Base-by-base conservation (phyloP, 2,888 invertebrate species). In the Sminthurides aquaticus region DNA sequence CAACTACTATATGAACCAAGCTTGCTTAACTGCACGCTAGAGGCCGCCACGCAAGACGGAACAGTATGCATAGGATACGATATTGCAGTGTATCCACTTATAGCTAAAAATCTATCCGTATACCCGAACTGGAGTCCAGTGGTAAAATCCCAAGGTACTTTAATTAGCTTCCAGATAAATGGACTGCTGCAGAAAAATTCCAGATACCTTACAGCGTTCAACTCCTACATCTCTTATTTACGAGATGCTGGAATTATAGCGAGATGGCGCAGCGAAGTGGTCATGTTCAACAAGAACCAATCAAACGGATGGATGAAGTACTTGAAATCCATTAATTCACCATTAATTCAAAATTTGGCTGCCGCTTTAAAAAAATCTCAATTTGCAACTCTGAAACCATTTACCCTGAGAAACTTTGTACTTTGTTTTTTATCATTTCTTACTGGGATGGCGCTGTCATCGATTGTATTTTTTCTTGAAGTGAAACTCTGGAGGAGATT, bases 41-140 rank as follows among this genome's bases (percentile, higher is more conserved):
- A 2, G 2, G 62, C 56, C 2, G 28, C 54, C 54, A 49, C 49
- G 2, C 5, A 43, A 8, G 2, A 27, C 5, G 27, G 28, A 55
- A 34, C 29, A 1, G 62, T 22, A 1, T 62, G 62, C 62, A 55
- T 62, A 3, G 55, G 55, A 11, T 62, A 54, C 54, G 27, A 27
- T 11, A 3, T 48, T 8, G 1, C 20, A 1, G 62, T 20, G 2
- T 34, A 34, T 25, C 8, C 29, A 1, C 11, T 29, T 1, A 24
- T 62, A 1, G 62, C 62, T 8, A 34, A 28, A 29, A 34, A 28
- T 29, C 27, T 62, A n/a, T 55, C 62, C 11, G 24, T 49, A 1
- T 26, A 27, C 5, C 28, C 57, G 2, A 27, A n/a, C 28, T 26
- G 20, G 3, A 27, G 2, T 8, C 57, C 57, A 1, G 3, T 60